These are phyloP conservation scores for Callionymus lyra DNA, from an alignment of 2,113 vertebrate genomes.

Conservation along the genomic window DNA sequence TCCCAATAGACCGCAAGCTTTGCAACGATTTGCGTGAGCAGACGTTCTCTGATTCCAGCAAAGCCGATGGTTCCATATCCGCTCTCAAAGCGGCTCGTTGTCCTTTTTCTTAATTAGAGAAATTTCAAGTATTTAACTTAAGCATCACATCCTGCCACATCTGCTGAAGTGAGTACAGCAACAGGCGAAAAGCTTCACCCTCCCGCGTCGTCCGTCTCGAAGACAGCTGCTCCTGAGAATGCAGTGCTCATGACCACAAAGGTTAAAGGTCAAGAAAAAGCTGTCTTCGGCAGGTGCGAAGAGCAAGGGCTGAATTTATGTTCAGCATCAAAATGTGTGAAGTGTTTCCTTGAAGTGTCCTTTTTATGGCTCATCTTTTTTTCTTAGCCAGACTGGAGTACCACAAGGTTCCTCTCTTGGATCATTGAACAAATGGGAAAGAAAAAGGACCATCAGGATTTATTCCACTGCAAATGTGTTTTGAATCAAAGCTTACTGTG, in stretches of 20 bases:
- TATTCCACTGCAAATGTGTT: no score
- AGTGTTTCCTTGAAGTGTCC: conserved; percentile 1
- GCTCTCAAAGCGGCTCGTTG: no score
- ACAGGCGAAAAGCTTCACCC: not conserved
- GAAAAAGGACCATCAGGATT: no score
- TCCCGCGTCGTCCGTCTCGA: conserved; percentile 5
- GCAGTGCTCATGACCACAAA: conserved; percentile 12
- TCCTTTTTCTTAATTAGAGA: not conserved
- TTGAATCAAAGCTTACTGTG: no score
- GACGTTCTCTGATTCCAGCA: conserved; percentile 13
- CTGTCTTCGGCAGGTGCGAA: conserved; percentile 22
- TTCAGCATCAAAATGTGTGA: not conserved
- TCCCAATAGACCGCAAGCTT: conserved; percentile 8
- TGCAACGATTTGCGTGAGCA: conserved; percentile 10
- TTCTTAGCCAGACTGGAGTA: no score
- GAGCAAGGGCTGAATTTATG: conserved; percentile 3
- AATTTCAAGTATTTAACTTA: not conserved
- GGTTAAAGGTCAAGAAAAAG: conserved; percentile 27
- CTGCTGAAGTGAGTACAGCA: not conserved
- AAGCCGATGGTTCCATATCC: no score
- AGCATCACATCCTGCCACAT: no score
- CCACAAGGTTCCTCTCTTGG: no score
- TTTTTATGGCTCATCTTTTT: no score
- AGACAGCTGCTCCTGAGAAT: conserved; percentile 36
- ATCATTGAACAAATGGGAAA: no score